phyloP scores from a whole-genome alignment of 2,888 invertebrate genomes.

The Hybos culiciformis region DNA sequence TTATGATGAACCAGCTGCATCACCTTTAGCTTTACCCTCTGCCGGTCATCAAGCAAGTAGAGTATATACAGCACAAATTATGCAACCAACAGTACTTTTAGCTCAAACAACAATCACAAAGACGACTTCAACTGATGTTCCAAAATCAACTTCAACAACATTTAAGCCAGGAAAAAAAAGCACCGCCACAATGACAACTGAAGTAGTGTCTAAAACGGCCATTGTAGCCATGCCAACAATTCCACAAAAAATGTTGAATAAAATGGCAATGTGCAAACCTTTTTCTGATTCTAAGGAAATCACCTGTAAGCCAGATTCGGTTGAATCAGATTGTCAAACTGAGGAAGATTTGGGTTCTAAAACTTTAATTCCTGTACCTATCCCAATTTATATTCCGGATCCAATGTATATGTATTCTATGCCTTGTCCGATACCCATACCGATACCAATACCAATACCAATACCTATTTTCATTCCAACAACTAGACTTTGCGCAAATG shows the following conservation, averaged over 20 bases:
- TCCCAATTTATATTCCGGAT: slow-evolving; percentile 76
- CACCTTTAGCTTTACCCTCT: slow-evolving; percentile 14
- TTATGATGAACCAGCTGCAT: slow-evolving; percentile 24
- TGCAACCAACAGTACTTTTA: slow-evolving; percentile 12
- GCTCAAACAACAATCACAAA: slow-evolving; percentile 12
- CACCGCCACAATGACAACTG: neutral
- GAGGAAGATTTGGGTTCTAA: slow-evolving; percentile 48
- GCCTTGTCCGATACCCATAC: slow-evolving; percentile 73
- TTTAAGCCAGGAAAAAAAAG: neutral
- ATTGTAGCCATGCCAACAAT: slow-evolving; percentile 68
- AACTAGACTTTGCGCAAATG: slow-evolving; percentile 69
- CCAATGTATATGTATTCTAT: slow-evolving; percentile 77
- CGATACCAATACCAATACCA: slow-evolving; percentile 76
- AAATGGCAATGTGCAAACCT: slow-evolving; percentile 64
- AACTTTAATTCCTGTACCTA: slow-evolving; percentile 68
- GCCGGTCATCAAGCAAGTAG: slow-evolving; percentile 2
- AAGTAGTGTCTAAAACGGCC: slow-evolving; percentile 38
- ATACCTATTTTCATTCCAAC: slow-evolving; percentile 85
- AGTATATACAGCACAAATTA: neutral
- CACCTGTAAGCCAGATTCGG: slow-evolving; percentile 55
- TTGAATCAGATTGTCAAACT: slow-evolving; percentile 58
- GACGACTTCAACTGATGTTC: too few relatives aligned
- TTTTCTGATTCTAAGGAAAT: slow-evolving; percentile 58
- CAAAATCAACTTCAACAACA: slow-evolving; percentile 11
- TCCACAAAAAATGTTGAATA: slow-evolving; percentile 59